Conservation (phyloP, 2,113 vertebrate genomes). For the Rhabdomys dilectus region DNA sequence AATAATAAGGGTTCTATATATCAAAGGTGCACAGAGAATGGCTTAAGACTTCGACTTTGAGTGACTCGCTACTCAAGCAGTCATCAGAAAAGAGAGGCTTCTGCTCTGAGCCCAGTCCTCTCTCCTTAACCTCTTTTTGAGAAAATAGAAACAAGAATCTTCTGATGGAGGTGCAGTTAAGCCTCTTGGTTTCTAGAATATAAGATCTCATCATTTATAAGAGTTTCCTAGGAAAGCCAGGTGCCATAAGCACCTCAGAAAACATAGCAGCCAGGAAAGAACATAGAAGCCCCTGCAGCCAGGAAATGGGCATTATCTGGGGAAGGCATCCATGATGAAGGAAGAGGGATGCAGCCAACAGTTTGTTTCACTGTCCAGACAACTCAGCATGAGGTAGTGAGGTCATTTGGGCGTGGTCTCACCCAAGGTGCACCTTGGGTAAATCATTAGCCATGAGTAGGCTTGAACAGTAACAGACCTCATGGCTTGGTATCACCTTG, state of each 20-base stretch:
- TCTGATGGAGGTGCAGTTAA: neutral
- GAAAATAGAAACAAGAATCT: neutral
- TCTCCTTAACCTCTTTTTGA: neutral
- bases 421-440: neutral
- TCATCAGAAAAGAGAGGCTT: neutral
- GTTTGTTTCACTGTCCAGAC: neutral
- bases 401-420: neutral
- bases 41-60: neutral
- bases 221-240: neutral
- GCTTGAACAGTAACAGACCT: constrained; percentile 33
- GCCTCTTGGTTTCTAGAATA: neutral
- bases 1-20: neutral
- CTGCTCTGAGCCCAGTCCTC: neutral
- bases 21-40: neutral
- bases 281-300: neutral
- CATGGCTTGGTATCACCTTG: constrained; percentile 6
- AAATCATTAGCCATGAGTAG: neutral
- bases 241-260: neutral
- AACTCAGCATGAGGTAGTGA: neutral
- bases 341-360: neutral
- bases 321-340: neutral
- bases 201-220: neutral
- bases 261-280: too few relatives aligned
- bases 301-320: neutral
- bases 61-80: neutral